Base-by-base conservation (phyloP, 2,888 invertebrate species). In the Ormyrus thymus region DNA sequence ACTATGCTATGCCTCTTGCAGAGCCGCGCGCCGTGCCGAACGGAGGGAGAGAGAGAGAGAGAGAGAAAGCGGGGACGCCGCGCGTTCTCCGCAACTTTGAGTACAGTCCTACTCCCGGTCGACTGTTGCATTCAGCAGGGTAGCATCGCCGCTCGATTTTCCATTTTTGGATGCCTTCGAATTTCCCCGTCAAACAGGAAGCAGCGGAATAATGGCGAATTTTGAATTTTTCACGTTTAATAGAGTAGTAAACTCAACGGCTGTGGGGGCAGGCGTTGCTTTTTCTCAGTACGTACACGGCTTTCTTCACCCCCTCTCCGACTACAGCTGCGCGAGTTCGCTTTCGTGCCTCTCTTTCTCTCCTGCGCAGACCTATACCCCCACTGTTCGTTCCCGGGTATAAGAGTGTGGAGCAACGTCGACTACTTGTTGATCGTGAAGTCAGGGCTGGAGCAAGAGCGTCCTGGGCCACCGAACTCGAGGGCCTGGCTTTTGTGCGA, bases 371-470 rank as follows among this genome's bases (percentile, higher is more conserved):
- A 66, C 53, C 9, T 5, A 15, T 56, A 45, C n/a, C 55, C 68
- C 45, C 55, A 8, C 45, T 45, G 46, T 2, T 10, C n/a, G 9
- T 29, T 10, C 8, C 66, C 6, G 48, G 9, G 15, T 50, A 50
- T 15, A 58, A 50, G 48, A 58, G 48, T 58, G 48, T 29, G 71
- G 29, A 29, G 29, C 56, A 71, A 13, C 76, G 46, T 51, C 53
- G 69, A 76, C 72, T 66, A 70, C 80, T 78, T 78, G 77, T 78
- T 78, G 77, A 78, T 78, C 68, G 64, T 9, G 64, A 45, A 29
- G 7, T 50, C 76, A 71, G 76, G 70, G 56, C n/a, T 64, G 76
- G 53, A 69, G 7, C 50, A 29, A 29, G 13, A 11, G 15, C 9
- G 5, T 7, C 50, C 50, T 3, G 11, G 69, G 13, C 72, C 53